Evolutionary conservation across 2,113 vertebrate species (phyloP), one percentile per base, ranked within the genome.

Genomic region (Mobula hypostoma): DNA sequence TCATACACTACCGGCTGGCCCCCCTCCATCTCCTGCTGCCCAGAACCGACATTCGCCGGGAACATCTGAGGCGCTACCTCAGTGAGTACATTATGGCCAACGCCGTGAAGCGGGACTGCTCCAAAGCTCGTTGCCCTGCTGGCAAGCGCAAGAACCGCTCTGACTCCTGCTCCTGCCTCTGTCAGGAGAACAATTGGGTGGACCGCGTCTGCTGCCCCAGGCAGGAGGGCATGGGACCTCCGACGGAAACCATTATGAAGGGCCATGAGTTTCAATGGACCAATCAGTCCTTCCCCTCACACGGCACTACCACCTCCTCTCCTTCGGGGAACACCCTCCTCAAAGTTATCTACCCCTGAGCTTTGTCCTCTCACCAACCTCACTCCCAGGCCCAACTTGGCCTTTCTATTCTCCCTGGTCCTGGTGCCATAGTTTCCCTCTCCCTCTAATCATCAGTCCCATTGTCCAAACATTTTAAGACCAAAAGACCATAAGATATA

Each of bases 151-250:
- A 8, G 94, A 95, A 14, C 94, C 95, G 40, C 63, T 90, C 1
- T 93, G 94, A 94, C 2, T 7, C 15, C 63, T 94, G 92, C n/a
- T 36, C 63, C 92, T 94, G 92, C 11, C 9, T 74, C 3, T 94
- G 36, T 40, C 79, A 0, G 19, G n/a, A 56, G 17, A 27, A 24
- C 70, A 0, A 0, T 1, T 4, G 96, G 94, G 87, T 97, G 94
- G 97, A 97, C 94, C 95, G 96, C 3, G 96, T 97, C 95, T 97
- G 97, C 94, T 97, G 97, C 88, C 97, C 97, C 7, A 94, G 96
- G 5, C 94, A 96, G 36, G 94, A 95, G 0, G 96, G 96, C 12
- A 96, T 95, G 85, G 97, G 97, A 78, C 95, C n/a, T 2, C 95
- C 97, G 61, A 94, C 7, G 32, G 91, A 97, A 80, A 90, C 94